Evolutionary conservation across 1,140 invertebrate species (phyloP), one percentile per base, ranked within the genome.

Genomic region (Charaxes varanes): DNA sequence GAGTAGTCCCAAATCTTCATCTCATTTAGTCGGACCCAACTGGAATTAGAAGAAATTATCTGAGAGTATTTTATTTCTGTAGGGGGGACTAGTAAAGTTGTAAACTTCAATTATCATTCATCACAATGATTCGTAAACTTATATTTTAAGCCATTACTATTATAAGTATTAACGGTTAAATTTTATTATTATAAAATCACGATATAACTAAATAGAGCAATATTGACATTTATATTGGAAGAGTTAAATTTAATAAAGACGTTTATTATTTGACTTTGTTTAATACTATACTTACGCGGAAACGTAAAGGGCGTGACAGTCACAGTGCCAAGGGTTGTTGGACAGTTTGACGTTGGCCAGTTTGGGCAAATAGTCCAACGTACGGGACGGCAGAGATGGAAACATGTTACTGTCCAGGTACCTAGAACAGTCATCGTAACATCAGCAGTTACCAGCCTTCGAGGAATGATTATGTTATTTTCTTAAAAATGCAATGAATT

Each of bases 241-340:
- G n/a, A n/a, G n/a, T n/a, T n/a, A n/a, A n/a, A n/a, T n/a, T n/a
- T n/a, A n/a, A n/a, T n/a, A n/a, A n/a, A n/a, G n/a, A n/a, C n/a
- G n/a, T n/a, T n/a, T n/a, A n/a, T n/a, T n/a, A n/a, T n/a, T n/a
- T n/a, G n/a, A n/a, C n/a, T n/a, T n/a, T 30, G 27, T 8, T 15
- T 7, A 3, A 2, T 13, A 6, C 11, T 11, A 17, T 53, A 79
- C 83, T 78, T 66, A 85, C 83, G 83, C 78, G 16, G 83, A 85
- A 34, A 95, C 86, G 64, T 94, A 94, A 0, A 92, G 78, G 4
- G 91, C 89, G 22, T 89, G 88, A 59, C 94, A 95, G 62, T 95
- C 93, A 53, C 94, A 95, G 59, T 94, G 91, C 93, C 93, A 95
- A 0, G 93, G 92, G 77, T 95, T 95, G 50, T 91, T 91, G 1